A percentile compares a stretch with the other conserved stretches of the same genome.
Conservation (phyloP, 1,140 invertebrate species). For the Scaptomyza graminum region DNA sequence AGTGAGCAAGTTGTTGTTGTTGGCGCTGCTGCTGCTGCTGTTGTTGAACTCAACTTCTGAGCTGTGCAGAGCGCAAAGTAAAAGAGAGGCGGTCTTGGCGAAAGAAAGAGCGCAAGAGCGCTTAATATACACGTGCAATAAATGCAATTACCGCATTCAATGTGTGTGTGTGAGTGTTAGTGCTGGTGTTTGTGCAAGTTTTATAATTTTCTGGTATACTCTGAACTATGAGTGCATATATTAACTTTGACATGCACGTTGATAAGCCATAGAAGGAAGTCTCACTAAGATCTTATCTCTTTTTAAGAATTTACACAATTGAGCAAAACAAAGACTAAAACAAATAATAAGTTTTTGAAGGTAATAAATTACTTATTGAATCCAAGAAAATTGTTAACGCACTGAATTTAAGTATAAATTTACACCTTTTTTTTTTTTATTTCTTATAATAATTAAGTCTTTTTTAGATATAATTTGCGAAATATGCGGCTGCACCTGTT, state of each 20-base stretch:
- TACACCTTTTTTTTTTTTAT: neutral
- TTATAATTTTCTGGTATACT: slow-evolving; percentile 56
- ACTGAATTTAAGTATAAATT: too few relatives aligned
- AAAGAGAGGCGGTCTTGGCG: slow-evolving; percentile 15
- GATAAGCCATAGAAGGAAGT: slow-evolving; percentile 27
- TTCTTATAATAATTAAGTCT: neutral
- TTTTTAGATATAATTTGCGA: neutral
- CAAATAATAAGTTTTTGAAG: too few relatives aligned
- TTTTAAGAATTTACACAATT: too few relatives aligned
- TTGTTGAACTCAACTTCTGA: neutral
- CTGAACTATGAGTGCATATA: slow-evolving; percentile 15
- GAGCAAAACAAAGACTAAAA: too few relatives aligned
- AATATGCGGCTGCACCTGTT: neutral
- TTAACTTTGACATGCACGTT: slow-evolving; percentile 29
- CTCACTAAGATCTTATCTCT: slow-evolving; percentile 31
- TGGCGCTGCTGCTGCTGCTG: neutral
- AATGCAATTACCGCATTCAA: slow-evolving; percentile 75
- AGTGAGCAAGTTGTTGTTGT: neutral
- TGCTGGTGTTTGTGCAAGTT: slow-evolving; percentile 56
- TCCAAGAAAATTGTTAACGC: too few relatives aligned
- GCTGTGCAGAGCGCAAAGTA: neutral
- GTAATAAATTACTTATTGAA: too few relatives aligned
- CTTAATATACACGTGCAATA: slow-evolving; percentile 68
- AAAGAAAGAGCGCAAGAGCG: slow-evolving; percentile 18
- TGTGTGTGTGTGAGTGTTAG: slow-evolving; percentile 23